Evolutionary conservation across 2,888 invertebrate genomes (phyloP), one percentile per base, ranked within the genome.

Genomic region (Nycteola revayana): DNA sequence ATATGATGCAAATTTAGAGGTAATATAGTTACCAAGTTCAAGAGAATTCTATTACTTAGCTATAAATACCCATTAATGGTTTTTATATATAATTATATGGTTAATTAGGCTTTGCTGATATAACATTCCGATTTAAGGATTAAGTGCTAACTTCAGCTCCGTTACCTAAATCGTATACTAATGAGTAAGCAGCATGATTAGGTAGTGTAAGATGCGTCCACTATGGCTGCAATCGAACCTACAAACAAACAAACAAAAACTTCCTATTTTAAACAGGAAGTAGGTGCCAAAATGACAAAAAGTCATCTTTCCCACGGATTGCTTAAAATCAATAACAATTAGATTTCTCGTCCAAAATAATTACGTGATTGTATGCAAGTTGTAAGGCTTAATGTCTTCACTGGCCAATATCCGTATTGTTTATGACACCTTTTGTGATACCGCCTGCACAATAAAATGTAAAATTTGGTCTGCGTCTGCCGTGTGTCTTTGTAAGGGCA

Each of bases 301-400:
- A 60, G 43, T 46, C n/a, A n/a, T n/a, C 53, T 66, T 87, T 87
- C 86, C 82, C 87, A 86, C 85, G 81, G 65, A 43, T 52, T 51
- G 44, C 51, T 67, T 63, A 57, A 63, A 64, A 68, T 69, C 30
- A 26, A 63, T 62, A 71, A 75, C 76, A 82, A 84, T 84, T 80
- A 77, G 77, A 75, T 78, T 80, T 66, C 71, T 68, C 66, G 60
- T 66, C 71, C 69, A 72, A 77, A 75, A 67, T 74, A 66, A 75
- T 80, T 77, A 84, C 87, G 87, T 88, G 87, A 84, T 82, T 75
- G 66, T 77, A 76, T 76, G 77, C 77, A 60, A 73, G 75, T 71
- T 68, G 54, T 59, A 61, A 73, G 75, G 86, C 84, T 88, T 85
- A 84, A 65, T 63, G 69, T 66, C 63, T 62, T 59, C 56, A 57